Percentiles rank a stretch among this genome's conserved stretches.
Conservation (phyloP, 1,140 invertebrate genomes). For the Pentalonia nigronervosa region DNA sequence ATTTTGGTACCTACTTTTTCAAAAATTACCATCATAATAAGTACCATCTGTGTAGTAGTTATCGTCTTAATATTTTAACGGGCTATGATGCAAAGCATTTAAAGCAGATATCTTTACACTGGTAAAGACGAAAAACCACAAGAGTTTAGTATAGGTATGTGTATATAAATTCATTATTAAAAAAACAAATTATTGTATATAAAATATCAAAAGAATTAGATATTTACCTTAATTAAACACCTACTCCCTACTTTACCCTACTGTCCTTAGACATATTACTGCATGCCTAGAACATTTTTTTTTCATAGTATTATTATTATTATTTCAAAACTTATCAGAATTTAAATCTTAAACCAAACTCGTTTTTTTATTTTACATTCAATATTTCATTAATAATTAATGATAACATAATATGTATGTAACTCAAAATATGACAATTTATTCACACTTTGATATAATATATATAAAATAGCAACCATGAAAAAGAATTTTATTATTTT, state of each 20-base stretch:
- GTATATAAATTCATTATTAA: not conserved
- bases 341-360: not conserved
- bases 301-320: not conserved
- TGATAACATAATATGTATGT: not conserved
- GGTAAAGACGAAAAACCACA: not conserved
- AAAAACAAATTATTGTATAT: not conserved
- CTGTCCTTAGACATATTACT: not conserved
- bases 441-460: not conserved
- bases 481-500: not conserved
- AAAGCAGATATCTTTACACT: not conserved
- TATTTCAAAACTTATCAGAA: not conserved
- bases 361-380: not conserved
- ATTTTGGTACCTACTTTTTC: not conserved
- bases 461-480: not conserved
- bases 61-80: not conserved
- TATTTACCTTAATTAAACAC: not conserved
- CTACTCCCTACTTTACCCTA: too few species aligned
- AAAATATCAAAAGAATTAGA: not conserved
- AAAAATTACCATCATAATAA: not conserved
- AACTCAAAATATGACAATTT: not conserved
- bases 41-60: not conserved
- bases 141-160: not conserved
- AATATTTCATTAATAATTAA: not conserved
- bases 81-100: not conserved
- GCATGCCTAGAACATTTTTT: not conserved